Base-by-base conservation (phyloP, 2,797 vertebrate species). In the Sebastes elongatus region DNA sequence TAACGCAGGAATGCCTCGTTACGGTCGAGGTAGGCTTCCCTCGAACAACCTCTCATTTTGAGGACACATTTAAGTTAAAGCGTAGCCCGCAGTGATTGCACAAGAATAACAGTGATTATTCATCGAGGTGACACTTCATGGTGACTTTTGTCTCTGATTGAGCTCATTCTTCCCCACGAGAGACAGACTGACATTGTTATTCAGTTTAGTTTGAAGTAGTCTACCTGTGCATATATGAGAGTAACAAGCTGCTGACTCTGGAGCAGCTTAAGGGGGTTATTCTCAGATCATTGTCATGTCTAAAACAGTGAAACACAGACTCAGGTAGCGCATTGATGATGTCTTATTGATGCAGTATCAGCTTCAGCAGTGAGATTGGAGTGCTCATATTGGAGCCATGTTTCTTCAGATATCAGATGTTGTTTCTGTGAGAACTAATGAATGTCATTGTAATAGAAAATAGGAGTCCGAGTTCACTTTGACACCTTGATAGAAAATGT, bases 1-100 rank as follows among this genome's bases (percentile, higher is more conserved):
- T 89, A 91, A 84, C 85, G 71, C 80, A 92, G 77, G 87, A 91
- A 90, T 91, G 86, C 80, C 80, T 86, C 46, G 68, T 85, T 84
- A 90, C 22, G 78, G 85, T 79, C 65, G 81, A 91, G 86, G 81
- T 80, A 85, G 78, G 63, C 71, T 85, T 90, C 78, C 75, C 74
- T 87, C 23, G 46, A 82, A 80, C 80, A 86, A 81, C 82, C 77
- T 86, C 60, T 85, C 81, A 84, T 86, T 88, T 83, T 73, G 62
- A 81, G 55, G 77, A 83, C 87, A 84, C 70, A 59, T 84, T 88
- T 76, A 76, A 71, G 62, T 73, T 7, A n/a, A 86, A 86, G 73
- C 62, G 56, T 5, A 69, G 74, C 76, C 62, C 63, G 55, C 70
- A 30, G 64, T 23, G 57, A 72, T 52, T 72, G 11, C 42, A 72